These are phyloP conservation scores for Heterodera schachtii DNA, from an alignment of 1,140 invertebrate species.

Conservation along the genomic window DNA sequence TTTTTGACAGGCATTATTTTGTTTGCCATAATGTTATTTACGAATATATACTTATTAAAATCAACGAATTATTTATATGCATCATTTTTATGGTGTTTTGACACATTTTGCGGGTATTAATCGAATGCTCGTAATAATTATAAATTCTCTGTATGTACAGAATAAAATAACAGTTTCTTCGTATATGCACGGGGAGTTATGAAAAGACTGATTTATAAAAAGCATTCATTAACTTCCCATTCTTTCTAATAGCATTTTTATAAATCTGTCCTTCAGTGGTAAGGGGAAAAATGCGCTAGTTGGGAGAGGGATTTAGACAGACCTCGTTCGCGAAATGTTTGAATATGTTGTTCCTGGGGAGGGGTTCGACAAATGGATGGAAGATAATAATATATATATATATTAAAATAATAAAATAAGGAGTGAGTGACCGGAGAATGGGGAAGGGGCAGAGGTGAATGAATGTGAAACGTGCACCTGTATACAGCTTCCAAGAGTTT, in stretches of 20 bases:
- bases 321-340: background rate
- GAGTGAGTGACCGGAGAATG: too few relatives aligned
- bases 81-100: too few relatives aligned
- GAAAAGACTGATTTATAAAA: background rate
- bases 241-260: too few relatives aligned
- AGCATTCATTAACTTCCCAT: background rate
- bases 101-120: too few relatives aligned
- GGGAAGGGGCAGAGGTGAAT: background rate
- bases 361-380: background rate
- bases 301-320: background rate
- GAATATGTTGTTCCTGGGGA: background rate
- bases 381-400: background rate
- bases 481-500: background rate
- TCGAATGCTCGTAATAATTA: too few relatives aligned
- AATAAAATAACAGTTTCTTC: background rate
- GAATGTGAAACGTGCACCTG: background rate
- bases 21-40: too few relatives aligned
- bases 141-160: background rate
- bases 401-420: too few relatives aligned
- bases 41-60: too few relatives aligned
- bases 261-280: too few relatives aligned
- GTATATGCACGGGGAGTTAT: background rate
- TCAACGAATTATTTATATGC: too few relatives aligned
- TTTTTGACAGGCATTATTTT: too few relatives aligned
- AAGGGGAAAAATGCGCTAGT: background rate